Conservation (phyloP, 2,113 vertebrate species). For the Butorides virescens region DNA sequence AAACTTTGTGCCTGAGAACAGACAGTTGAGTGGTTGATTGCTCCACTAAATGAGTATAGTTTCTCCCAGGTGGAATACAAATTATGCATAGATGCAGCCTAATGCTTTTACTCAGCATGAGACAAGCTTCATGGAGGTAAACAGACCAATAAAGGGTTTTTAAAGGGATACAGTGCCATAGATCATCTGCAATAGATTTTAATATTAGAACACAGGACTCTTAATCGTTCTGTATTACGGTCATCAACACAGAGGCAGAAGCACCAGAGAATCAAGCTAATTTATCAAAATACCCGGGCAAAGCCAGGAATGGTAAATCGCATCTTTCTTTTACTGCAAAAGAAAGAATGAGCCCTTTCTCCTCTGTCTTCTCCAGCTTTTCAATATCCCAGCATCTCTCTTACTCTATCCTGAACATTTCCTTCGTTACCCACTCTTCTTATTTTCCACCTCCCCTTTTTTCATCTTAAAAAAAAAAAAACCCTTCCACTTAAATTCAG, state of each 20-base stretch:
- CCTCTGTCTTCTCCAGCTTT: neutral
- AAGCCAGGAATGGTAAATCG: neutral
- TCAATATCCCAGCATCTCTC: neutral
- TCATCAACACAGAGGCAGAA: neutral
- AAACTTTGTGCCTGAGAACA: neutral
- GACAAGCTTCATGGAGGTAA: constrained; percentile 26
- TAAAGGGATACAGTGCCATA: neutral
- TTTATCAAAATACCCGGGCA: neutral
- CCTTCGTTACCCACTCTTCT: neutral
- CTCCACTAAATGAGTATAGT: neutral
- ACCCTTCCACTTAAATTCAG: neutral
- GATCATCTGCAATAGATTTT: neutral
- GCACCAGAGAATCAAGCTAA: neutral
- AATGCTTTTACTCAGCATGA: constrained; percentile 41
- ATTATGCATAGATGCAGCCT: constrained; percentile 27
- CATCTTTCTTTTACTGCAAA: neutral
- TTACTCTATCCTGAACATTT: neutral
- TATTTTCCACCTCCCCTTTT: neutral
- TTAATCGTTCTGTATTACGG: neutral
- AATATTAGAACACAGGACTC: neutral
- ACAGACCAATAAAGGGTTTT: constrained; percentile 17
- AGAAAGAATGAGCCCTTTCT: neutral
- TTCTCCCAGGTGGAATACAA: constrained; percentile 38
- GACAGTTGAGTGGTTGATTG: neutral
- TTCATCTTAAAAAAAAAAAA: neutral